These are phyloP conservation scores for Trichopoda pennipes DNA, from an alignment of 2,888 invertebrate species.

Conservation along the genomic window DNA sequence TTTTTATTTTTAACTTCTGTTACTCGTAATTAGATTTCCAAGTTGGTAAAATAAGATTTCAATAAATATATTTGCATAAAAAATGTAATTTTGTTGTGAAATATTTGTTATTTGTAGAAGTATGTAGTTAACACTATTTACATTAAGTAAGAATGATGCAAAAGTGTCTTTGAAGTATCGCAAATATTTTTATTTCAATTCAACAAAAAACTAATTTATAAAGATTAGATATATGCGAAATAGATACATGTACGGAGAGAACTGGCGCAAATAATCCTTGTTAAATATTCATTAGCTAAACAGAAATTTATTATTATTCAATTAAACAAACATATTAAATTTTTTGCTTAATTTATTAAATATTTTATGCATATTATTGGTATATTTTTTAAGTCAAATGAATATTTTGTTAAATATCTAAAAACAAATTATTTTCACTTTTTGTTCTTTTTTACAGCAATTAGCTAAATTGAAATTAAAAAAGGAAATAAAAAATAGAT, in stretches of 20 bases:
- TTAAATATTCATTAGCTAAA: too few relatives aligned
- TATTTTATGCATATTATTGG: neutral
- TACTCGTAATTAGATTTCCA: constrained; percentile 7
- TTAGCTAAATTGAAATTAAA: constrained; percentile 51
- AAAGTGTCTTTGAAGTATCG: too few relatives aligned
- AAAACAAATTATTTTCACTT: neutral
- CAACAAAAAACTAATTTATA: too few relatives aligned
- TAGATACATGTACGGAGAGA: too few relatives aligned
- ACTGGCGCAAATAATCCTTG: too few relatives aligned
- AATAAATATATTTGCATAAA: constrained; percentile 58
- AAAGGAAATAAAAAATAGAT: neutral
- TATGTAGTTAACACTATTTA: too few relatives aligned
- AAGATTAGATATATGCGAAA: too few relatives aligned
- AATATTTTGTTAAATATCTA: neutral
- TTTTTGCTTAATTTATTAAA: too few relatives aligned
- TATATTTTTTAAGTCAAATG: neutral
- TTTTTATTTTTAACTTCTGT: constrained; percentile 6
- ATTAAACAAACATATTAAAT: too few relatives aligned
- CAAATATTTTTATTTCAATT: too few relatives aligned
- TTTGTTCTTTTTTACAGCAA: constrained; percentile 39
- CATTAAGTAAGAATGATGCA: too few relatives aligned
- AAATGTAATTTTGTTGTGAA: neutral
- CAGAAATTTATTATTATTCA: too few relatives aligned
- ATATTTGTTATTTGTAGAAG: neutral
- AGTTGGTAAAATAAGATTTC: constrained; percentile 58